A percentile compares a stretch with the other conserved stretches of the same genome.
These are phyloP conservation scores for Astropecten irregularis DNA, from an alignment of 53 echinoderm and acorn worm genomes.

Conservation along the genomic window DNA sequence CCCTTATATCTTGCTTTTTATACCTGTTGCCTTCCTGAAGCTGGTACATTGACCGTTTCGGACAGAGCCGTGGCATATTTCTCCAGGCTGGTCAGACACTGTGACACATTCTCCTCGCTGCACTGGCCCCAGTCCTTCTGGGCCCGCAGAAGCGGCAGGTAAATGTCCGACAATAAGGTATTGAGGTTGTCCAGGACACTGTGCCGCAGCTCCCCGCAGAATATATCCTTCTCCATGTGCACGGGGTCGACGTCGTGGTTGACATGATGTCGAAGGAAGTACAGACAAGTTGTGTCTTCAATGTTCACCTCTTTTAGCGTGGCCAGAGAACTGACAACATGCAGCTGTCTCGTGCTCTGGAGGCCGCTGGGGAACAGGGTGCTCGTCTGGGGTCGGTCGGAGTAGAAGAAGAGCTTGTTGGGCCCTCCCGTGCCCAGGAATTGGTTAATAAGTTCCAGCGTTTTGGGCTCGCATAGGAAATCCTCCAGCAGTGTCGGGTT, in stretches of 20 bases:
- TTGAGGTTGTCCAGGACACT: slow-evolving; percentile 94
- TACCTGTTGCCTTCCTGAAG: slow-evolving; percentile 93
- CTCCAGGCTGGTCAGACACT: slow-evolving; percentile 84
- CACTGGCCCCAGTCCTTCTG: slow-evolving; percentile 97
- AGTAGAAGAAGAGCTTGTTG: slow-evolving; percentile 98
- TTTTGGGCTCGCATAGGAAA: slow-evolving; percentile 86
- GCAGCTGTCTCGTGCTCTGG: slow-evolving; percentile 95
- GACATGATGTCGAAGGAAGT: slow-evolving; percentile 90
- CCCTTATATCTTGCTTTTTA: too few relatives aligned
- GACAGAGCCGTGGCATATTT: slow-evolving; percentile 83
- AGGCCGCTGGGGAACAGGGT: slow-evolving; percentile 79
- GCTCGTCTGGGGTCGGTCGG: slow-evolving; percentile 90
- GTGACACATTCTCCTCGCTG: slow-evolving; percentile 86
- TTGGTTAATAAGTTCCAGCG: slow-evolving; percentile 94
- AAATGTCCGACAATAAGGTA: slow-evolving; percentile 91
- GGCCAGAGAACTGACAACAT: slow-evolving; percentile 89
- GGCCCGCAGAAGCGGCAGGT: slow-evolving; percentile 83
- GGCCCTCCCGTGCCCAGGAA: slow-evolving; percentile 91
- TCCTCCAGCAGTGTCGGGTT: slow-evolving; percentile 95
- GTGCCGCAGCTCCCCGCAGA: slow-evolving; percentile 95
- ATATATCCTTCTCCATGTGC: slow-evolving; percentile 99
- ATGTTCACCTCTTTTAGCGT: slow-evolving; percentile 93
- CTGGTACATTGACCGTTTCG: slow-evolving; percentile 89
- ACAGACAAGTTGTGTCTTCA: slow-evolving; percentile 95
- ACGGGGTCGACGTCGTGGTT: slow-evolving; percentile 89